A percentile compares a stretch with the other conserved stretches of the same genome.
Evolutionary conservation across 2,113 vertebrate genomes (phyloP).

Genomic region (Cephalopterus ornatus): DNA sequence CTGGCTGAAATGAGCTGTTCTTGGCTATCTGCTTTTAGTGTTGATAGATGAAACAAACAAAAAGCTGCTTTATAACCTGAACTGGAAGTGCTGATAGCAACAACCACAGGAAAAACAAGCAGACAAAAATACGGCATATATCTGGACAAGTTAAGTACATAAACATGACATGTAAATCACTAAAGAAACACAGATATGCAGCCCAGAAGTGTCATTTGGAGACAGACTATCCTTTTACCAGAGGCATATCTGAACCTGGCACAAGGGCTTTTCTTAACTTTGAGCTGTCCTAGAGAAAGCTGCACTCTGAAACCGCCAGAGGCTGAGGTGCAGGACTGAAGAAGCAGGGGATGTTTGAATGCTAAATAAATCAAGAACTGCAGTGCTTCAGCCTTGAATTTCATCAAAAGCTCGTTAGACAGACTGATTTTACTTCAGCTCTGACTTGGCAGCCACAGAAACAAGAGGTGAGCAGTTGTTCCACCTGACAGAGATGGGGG

Average conservation of each 20-base stretch:
- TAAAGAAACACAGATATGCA: slow-evolving; percentile 2
- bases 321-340: background rate
- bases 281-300: background rate
- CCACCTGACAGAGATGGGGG: background rate
- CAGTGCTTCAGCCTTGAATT: background rate
- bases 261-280: background rate
- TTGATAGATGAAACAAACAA: background rate
- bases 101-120: background rate
- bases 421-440: background rate
- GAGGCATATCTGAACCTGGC: background rate
- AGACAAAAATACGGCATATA: background rate
- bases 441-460: background rate
- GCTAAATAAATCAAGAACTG: slow-evolving; percentile 35
- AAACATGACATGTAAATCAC: slow-evolving; percentile 8
- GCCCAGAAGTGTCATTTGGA: slow-evolving; percentile 9
- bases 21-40: background rate
- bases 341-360: background rate
- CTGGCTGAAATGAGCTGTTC: background rate
- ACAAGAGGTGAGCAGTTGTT: background rate
- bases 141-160: background rate
- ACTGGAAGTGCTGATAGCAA: background rate
- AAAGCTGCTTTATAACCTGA: background rate
- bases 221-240: slow-evolving; percentile 18
- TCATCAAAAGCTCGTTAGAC: background rate
- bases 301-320: background rate